These are phyloP conservation scores for Perizoma affinitatum DNA, from an alignment of 2,888 invertebrate genomes.

Conservation along the genomic window DNA sequence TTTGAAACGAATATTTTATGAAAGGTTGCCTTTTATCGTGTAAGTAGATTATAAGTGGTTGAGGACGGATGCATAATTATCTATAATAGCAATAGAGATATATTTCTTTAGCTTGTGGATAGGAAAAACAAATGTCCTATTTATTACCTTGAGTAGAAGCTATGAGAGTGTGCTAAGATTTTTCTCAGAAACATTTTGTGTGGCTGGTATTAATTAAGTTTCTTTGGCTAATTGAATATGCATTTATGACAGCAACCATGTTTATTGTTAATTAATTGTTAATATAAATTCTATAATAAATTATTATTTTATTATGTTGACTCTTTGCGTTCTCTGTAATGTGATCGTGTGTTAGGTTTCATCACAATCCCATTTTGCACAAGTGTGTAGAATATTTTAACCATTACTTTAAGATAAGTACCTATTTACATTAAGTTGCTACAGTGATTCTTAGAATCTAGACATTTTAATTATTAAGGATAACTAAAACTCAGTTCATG, in stretches of 20 bases:
- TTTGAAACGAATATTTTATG: slow-evolving; percentile 68
- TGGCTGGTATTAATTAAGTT: slow-evolving; percentile 57
- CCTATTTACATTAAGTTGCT: slow-evolving; percentile 25
- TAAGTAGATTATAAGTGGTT: slow-evolving; percentile 76
- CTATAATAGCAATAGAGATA: slow-evolving; percentile 63
- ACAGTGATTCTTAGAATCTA: slow-evolving; percentile 44
- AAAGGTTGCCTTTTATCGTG: slow-evolving; percentile 80
- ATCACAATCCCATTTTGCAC: slow-evolving; percentile 44
- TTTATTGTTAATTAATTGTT: slow-evolving; percentile 78
- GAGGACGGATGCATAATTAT: slow-evolving; percentile 61
- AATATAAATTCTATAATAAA: slow-evolving; percentile 78
- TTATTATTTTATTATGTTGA: slow-evolving; percentile 71
- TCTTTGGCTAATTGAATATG: slow-evolving; percentile 64
- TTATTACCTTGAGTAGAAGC: slow-evolving; percentile 56
- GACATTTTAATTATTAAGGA: slow-evolving; percentile 36
- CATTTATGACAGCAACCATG: slow-evolving; percentile 73
- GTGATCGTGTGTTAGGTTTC: slow-evolving; percentile 42
- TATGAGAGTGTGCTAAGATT: slow-evolving; percentile 54
- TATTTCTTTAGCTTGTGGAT: slow-evolving; percentile 64
- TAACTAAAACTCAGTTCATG: slow-evolving; percentile 30
- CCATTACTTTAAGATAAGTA: slow-evolving; percentile 38
- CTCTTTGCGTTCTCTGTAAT: slow-evolving; percentile 49
- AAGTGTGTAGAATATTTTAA: slow-evolving; percentile 39
- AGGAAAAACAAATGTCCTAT: slow-evolving; percentile 59
- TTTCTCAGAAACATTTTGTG: slow-evolving; percentile 49